Base-by-base conservation (phyloP, 92 coral and sea anemone genomes). In the Diadumene lineata region DNA sequence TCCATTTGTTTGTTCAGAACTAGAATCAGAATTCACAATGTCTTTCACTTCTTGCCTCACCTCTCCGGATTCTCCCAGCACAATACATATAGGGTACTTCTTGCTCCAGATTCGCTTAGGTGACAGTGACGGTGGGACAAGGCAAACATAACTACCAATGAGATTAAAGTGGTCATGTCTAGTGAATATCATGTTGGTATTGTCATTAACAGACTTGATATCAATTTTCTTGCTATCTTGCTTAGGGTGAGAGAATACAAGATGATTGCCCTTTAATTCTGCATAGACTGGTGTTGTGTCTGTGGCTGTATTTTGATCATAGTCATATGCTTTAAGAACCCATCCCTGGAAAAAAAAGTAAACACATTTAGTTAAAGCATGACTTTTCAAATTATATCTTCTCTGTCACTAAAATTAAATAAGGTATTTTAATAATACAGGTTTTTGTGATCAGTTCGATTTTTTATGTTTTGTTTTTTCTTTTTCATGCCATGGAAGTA, bases 51-150 rank as follows among this genome's bases (percentile, higher is more conserved):
- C 69, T 33, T 70, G 83, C 48, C 68, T 60, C 13, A 57, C 65
- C 30, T 76, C 64, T 13, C 65, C 74, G 7, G 80, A 31, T 19
- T 56, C 28, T 65, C 82, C 89, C 21, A 91, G 66, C 24, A 70
- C 79, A 43, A 91, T 55, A 43, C 87, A 83, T 64, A 91, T 88
- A 13, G 99, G 99, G 61, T 84, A 92, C 64, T 96, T 96, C 53
- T 87, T 90, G 69, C 93, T 93, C 99, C 99, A 96, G 32, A 96
- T 85, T 66, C 91, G 79, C 58, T 84, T 92, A 72, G 87, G 53
- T 16, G 92, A 67, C 63, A 96, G 58, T 16, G 93, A 79, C 24
- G 81, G 63, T 28, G 99, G 99, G 6, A 80, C 83, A 11, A 96
- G 84, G 74, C 84, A 71, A 27, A 96, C 86, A 50, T 82, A 81